phyloP scores from a whole-genome alignment of 2,113 vertebrate genomes.

The Pholis gunnellus region DNA sequence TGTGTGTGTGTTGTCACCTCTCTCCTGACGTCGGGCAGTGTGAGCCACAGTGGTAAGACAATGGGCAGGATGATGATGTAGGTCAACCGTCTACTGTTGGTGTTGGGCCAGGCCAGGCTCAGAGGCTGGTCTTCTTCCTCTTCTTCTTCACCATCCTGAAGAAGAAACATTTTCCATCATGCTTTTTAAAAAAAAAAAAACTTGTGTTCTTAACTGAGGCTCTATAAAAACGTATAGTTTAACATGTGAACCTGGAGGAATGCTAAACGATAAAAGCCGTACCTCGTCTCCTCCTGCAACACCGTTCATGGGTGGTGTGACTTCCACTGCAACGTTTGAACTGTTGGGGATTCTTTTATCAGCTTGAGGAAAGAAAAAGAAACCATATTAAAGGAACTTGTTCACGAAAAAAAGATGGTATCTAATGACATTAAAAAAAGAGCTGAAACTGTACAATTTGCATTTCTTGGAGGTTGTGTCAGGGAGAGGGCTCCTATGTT shows the following conservation, averaged over 20 bases:
- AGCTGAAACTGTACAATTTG: constrained; percentile 40
- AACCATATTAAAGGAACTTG: background rate
- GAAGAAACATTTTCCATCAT: background rate
- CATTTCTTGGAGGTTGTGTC: constrained; percentile 29
- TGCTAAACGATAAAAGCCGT: background rate
- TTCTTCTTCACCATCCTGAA: constrained; percentile 82
- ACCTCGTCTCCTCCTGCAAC: constrained; percentile 83
- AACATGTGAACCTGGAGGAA: background rate
- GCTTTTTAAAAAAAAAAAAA: background rate
- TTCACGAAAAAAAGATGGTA: background rate
- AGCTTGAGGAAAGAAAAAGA: constrained; percentile 35
- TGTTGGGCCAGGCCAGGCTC: constrained; percentile 94
- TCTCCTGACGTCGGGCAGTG: constrained; percentile 95
- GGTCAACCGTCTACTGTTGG: constrained; percentile 86
- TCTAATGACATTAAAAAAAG: background rate
- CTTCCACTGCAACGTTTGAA: constrained; percentile 91
- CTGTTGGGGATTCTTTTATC: constrained; percentile 89
- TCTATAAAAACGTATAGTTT: background rate
- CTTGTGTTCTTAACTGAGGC: background rate
- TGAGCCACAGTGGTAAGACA: constrained; percentile 92
- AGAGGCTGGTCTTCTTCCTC: constrained; percentile 92
- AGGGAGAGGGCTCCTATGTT: constrained; percentile 28
- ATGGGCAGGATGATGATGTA: constrained; percentile 94
- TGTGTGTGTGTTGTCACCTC: constrained; percentile 78
- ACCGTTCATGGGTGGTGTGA: constrained; percentile 93